Base-by-base conservation (phyloP, 2,113 vertebrate genomes). In the Apeltes quadracus region DNA sequence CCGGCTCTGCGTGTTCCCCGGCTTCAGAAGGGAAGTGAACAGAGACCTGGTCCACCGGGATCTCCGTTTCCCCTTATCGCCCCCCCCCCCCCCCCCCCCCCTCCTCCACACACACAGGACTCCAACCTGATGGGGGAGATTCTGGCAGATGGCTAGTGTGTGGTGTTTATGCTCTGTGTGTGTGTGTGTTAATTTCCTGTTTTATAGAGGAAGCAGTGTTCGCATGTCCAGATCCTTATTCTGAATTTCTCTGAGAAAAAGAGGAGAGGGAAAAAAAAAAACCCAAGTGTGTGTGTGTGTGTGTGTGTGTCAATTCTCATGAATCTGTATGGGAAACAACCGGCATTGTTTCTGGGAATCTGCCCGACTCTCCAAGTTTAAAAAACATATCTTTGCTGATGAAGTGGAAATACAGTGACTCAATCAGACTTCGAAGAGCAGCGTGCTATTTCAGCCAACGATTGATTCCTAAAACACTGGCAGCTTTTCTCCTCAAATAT, bases 241-340 rank as follows among this genome's bases (percentile, higher is more conserved):
- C 83, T 38, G 86, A 79, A 79, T 82, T 84, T 65, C 38, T 87
- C 86, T 93, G 93, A 92, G 91, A 93, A 91, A 90, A 64, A 64
- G 68, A 63, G 59, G 25, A 44, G n/a, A 57, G 46, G 18, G 51
- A 66, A 78, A 74, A 82, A 81, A 61, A 15, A 59, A 61, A 78
- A 72, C 82, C 75, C 55, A 78, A 57, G 4, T 34, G 4, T 34
- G 5, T 5, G 32, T 29, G 29, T 29, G 29, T 29, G 15, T 61
- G 32, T 56, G n/a, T n/a, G n/a, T n/a, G 50, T 84, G 76, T 89
- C 65, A 89, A 88, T 94, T 94, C 93, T 93, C 93, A 94, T 90
- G 92, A 86, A 87, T 89, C 76, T 78, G 67, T 84, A 82, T 94
- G 92, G 88, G 92, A 92, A 93, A 88, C 65, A 68, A 56, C 63